phyloP scores from a whole-genome alignment of 2,888 invertebrate genomes.

The Caenorhabditis japonica region DNA sequence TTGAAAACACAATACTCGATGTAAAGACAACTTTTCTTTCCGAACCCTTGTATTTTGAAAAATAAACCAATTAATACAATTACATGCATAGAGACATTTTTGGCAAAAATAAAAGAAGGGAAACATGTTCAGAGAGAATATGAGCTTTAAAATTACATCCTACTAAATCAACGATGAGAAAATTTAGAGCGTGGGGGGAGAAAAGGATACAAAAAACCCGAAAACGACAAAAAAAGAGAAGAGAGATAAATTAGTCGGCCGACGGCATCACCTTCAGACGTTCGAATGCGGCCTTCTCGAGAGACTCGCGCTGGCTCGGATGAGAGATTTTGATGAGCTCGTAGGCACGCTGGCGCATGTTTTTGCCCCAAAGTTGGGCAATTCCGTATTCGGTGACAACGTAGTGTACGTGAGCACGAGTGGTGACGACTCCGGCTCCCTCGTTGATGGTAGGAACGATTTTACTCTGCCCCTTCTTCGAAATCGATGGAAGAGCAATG shows the following conservation, averaged over 20 bases:
- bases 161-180: conserved; percentile 14
- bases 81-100: conserved; percentile 25
- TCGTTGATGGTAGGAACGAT: conserved; percentile 87
- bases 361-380: conserved; percentile 90
- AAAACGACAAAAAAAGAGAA: conserved; percentile 4
- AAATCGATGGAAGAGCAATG: conserved; percentile 89
- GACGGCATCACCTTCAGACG: conserved; percentile 77
- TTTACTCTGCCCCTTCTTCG: conserved; percentile 86
- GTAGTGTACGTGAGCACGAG: conserved; percentile 92
- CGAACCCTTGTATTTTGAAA: background rate
- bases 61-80: conserved; percentile 29
- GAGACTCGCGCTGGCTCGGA: conserved; percentile 86
- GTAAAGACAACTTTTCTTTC: background rate
- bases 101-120: conserved; percentile 9
- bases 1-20: too few species aligned
- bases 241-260: conserved; percentile 48
- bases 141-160: conserved; percentile 29
- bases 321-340: conserved; percentile 90
- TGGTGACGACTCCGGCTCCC: conserved; percentile 93
- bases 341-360: conserved; percentile 89
- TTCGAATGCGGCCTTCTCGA: conserved; percentile 91
- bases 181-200: background rate
- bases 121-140: conserved; percentile 19
- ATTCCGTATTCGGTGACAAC: conserved; percentile 93
- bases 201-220: conserved; percentile 27